phyloP scores from a whole-genome alignment of 1,140 invertebrate species.

The Vanessa atalanta region DNA sequence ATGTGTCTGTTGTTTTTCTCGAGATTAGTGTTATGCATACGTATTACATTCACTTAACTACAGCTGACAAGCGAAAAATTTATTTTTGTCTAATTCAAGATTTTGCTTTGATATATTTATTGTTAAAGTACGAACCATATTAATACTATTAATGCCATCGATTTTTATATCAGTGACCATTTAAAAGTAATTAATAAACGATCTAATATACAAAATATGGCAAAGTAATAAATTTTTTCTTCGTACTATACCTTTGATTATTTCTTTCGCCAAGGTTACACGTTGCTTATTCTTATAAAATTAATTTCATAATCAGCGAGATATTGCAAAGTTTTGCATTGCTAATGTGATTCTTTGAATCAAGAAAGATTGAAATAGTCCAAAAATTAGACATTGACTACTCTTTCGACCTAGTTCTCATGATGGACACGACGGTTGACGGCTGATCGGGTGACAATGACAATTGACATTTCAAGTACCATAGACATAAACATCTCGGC shows the following conservation, averaged over 20 bases:
- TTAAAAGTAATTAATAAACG: slow-evolving; percentile 44
- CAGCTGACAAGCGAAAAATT: slow-evolving; percentile 46
- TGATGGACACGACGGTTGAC: slow-evolving; percentile 57
- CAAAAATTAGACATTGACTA: slow-evolving; percentile 41
- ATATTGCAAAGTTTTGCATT: slow-evolving; percentile 42
- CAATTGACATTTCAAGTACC: slow-evolving; percentile 16
- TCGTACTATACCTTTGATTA: slow-evolving; percentile 59
- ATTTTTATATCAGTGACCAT: slow-evolving; percentile 14
- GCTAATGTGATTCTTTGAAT: slow-evolving; percentile 32
- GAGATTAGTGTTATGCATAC: slow-evolving; percentile 52
- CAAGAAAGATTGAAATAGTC: slow-evolving; percentile 35
- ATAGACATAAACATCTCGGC: not conserved
- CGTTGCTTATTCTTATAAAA: slow-evolving; percentile 42
- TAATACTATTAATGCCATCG: slow-evolving; percentile 17
- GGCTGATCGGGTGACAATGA: slow-evolving; percentile 44
- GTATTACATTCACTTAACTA: slow-evolving; percentile 53
- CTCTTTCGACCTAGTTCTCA: slow-evolving; percentile 73
- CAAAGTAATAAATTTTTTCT: slow-evolving; percentile 60
- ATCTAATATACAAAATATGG: slow-evolving; percentile 74
- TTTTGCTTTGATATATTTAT: slow-evolving; percentile 14
- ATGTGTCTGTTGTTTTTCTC: slow-evolving; percentile 25
- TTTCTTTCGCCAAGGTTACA: slow-evolving; percentile 52
- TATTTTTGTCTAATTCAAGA: slow-evolving; percentile 41
- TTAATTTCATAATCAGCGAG: slow-evolving; percentile 53
- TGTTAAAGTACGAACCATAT: not conserved